A percentile compares a stretch with the other conserved stretches of the same genome.
These are phyloP conservation scores for Thamnaconus septentrionalis DNA, from an alignment of 2,113 vertebrate species.

Conservation along the genomic window DNA sequence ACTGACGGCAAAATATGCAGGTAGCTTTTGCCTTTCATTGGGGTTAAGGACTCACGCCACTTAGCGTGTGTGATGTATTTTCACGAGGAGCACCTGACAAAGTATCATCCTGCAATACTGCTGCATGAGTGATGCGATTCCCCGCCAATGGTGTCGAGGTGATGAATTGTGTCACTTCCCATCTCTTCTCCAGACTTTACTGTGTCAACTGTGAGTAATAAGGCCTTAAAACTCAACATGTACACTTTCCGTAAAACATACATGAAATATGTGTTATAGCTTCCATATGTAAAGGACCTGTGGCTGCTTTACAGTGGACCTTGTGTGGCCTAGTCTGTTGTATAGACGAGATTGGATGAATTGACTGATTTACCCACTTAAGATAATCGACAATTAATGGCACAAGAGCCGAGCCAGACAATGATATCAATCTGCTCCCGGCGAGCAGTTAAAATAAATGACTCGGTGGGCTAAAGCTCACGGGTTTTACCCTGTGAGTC, in stretches of 20 bases:
- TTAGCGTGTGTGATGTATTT: constrained; percentile 14
- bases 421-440: constrained; percentile 14
- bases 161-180: constrained; percentile 26
- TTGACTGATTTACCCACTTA: too few relatives aligned
- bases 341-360: too few relatives aligned
- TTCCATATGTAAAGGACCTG: too few relatives aligned
- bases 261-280: too few relatives aligned
- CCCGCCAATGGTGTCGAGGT: constrained; percentile 23
- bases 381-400: too few relatives aligned
- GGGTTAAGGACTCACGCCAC: constrained; percentile 14
- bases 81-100: neutral
- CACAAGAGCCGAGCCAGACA: too few relatives aligned
- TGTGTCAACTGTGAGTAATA: constrained; percentile 42
- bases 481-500: constrained; percentile 16
- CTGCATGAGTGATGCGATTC: constrained; percentile 34
- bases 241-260: too few relatives aligned
- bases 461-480: constrained; percentile 56
- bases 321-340: too few relatives aligned
- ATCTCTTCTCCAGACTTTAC: constrained; percentile 32
- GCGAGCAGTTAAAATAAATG: constrained; percentile 70
- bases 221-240: constrained; percentile 22
- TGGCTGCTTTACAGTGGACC: too few relatives aligned
- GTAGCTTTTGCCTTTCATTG: constrained; percentile 5
- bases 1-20: constrained; percentile 3
- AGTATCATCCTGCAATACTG: constrained; percentile 16